Evolutionary conservation across 2,888 invertebrate genomes (phyloP), one percentile per base, ranked within the genome.

Genomic region (Pristionchus arcanus): DNA sequence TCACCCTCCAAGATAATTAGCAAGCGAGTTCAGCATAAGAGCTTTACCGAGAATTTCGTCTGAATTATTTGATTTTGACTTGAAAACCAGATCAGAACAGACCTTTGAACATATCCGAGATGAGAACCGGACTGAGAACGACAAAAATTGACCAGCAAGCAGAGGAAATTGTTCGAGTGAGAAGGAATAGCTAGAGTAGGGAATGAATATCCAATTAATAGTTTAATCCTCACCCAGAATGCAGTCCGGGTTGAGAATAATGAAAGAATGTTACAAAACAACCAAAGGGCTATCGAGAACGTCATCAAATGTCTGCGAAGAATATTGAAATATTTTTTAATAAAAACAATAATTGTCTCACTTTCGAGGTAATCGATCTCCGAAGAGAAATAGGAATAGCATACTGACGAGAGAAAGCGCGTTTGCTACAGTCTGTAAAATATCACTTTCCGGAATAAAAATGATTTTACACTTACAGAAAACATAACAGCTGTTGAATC

Each of bases 81-180:
- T n/a, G 42, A 49, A 21, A 25, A 25, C 25, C 16, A 59, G 59
- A 59, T 55, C 4, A n/a, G n/a, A n/a, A n/a, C n/a, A n/a, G n/a
- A 84, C 84, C 84, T 16, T 84, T 84, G 59, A 84, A 84, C 59
- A 84, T 55, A 19, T 84, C 84, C 7, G 84, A 84, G 55, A 84
- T 84, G 28, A 84, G 49, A 16, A 84, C 84, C 13, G 84, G 84
- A 55, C 59, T 55, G 84, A 84, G 84, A 5, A 84, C 84, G 84
- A 84, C 55, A 34, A 84, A 84, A 9, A 59, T 84, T 0, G 84
- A 55, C 84, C 55, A 84, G 28, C 55, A 53, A 4, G 84, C 53
- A 31, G 84, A 53, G 31, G 84, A 84, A 31, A 84, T 19, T 28
- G 84, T 84, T 21, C 84, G 53, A 55, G 84, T 84, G 34, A 59